Conservation (phyloP, 2,888 invertebrate genomes). For the Bimastos eiseni region DNA sequence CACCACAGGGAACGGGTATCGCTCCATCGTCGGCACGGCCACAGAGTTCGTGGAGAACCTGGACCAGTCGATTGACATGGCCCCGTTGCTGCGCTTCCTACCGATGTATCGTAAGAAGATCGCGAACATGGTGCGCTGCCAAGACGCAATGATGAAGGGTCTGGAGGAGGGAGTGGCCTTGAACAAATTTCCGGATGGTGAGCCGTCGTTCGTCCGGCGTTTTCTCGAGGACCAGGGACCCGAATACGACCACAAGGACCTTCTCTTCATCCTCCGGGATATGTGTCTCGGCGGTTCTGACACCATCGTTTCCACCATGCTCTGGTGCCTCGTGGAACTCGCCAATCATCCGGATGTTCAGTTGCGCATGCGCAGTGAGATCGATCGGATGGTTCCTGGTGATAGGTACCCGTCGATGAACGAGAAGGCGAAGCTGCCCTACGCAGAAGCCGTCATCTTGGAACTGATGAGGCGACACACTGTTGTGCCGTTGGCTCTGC, state of each 20-base stretch:
- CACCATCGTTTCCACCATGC: neutral
- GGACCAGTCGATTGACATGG: neutral
- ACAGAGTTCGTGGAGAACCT: neutral
- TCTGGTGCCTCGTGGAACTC: slow-evolving; percentile 9
- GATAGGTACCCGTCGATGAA: neutral
- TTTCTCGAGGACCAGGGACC: neutral
- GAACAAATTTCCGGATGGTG: neutral
- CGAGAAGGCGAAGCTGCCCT: slow-evolving; percentile 14
- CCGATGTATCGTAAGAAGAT: slow-evolving; percentile 9
- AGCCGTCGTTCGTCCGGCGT: neutral
- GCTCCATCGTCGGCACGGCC: neutral
- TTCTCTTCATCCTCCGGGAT: slow-evolving; percentile 19
- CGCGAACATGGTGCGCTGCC: neutral
- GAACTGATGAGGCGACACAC: slow-evolving; percentile 31
- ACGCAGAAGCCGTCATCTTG: slow-evolving; percentile 21
- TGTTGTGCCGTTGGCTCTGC: neutral
- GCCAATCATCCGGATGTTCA: slow-evolving; percentile 24
- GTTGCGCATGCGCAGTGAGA: neutral
- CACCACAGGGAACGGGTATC: neutral
- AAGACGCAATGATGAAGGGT: neutral
- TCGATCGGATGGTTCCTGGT: neutral
- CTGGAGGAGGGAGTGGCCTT: neutral
- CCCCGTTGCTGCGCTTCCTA: slow-evolving; percentile 1
- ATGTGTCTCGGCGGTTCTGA: slow-evolving; percentile 25
- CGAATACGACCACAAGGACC: slow-evolving; percentile 14